A percentile compares a stretch with the other conserved stretches of the same genome.
Conservation (phyloP, 2,797 vertebrate species). For the Nannoperca australis region DNA sequence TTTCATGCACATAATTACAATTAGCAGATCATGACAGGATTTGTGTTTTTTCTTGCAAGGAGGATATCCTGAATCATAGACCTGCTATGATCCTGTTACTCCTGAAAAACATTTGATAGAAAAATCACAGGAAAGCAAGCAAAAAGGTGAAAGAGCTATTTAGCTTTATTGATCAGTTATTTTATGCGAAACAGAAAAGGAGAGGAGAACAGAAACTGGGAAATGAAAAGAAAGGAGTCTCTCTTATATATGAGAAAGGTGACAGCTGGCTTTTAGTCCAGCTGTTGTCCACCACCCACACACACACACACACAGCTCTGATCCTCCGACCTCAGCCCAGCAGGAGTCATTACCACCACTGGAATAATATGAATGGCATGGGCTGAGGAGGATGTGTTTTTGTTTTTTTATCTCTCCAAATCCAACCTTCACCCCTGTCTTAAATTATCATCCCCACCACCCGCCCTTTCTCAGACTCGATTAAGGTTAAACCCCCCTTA, state of each 20-base stretch:
- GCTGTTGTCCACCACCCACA: conserved; percentile 59
- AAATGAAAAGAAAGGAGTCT: background rate
- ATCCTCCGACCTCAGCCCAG: conserved; percentile 64
- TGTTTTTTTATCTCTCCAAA: conserved; percentile 48
- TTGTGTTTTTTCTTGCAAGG: background rate
- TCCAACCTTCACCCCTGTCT: conserved; percentile 76
- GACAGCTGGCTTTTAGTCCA: conserved; percentile 72
- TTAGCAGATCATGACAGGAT: background rate
- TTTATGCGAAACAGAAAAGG: background rate
- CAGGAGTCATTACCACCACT: conserved; percentile 65
- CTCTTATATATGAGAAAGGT: conserved; percentile 17
- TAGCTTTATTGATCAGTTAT: background rate
- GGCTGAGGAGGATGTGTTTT: conserved; percentile 28
- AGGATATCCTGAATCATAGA: background rate
- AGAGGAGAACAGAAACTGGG: background rate
- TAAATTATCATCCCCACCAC: conserved; percentile 64
- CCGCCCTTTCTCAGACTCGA: conserved; percentile 48
- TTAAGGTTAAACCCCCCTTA: conserved; percentile 71
- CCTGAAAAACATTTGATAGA: background rate
- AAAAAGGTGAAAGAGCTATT: background rate
- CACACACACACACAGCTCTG: conserved; percentile 24
- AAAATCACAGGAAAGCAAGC: background rate
- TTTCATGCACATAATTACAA: background rate
- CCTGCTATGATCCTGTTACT: no score
- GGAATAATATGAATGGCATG: conserved; percentile 49